Base-by-base conservation (phyloP, 2,888 invertebrate genomes). In the Rhogogaster chlorosoma region DNA sequence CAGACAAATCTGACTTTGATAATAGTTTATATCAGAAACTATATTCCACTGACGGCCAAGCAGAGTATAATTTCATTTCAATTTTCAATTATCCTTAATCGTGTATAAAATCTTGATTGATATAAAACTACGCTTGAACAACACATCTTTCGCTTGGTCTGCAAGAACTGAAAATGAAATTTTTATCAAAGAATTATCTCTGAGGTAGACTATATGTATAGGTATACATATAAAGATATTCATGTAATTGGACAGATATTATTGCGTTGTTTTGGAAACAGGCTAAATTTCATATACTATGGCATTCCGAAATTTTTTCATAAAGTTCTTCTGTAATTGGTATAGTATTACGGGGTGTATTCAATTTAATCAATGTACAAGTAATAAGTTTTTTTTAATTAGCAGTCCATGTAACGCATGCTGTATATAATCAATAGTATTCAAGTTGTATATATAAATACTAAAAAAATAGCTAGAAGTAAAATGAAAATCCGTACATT, bases 381-480 rank as follows among this genome's bases (percentile, higher is more conserved):
- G 45, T 70, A 42, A 83, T 67, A 29, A 6, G n/a, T n/a, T n/a
- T 80, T 83, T 80, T 67, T 67, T 36, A 4, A 42, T 83, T 83
- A 83, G 29, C 83, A 70, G 67, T 83, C 36, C 67, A 70, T 67
- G 45, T 70, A 49, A 67, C 42, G 67, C 83, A 70, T 83, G 42
- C 70, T 83, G 83, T 83, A 83, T 67, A 83, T 83, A 83, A 83
- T 67, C 36, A 49, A 83, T 67, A 83, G 83, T 83, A 29, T 83
- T 29, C 49, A 45, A 83, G 70, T 83, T 83, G 67, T 83, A 83
- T n/a, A 83, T 64, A 83, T 67, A 32, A n/a, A 67, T 67, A 83
- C 32, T 67, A 49, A 67, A 80, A 80, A 70, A 32, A 57, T 83
- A 83, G 83, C 49, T 83, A 57, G 70, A 64, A 83, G n/a, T 67